Evolutionary conservation across 2,888 invertebrate species (phyloP).

Genomic region (Drosophila mimica): DNA sequence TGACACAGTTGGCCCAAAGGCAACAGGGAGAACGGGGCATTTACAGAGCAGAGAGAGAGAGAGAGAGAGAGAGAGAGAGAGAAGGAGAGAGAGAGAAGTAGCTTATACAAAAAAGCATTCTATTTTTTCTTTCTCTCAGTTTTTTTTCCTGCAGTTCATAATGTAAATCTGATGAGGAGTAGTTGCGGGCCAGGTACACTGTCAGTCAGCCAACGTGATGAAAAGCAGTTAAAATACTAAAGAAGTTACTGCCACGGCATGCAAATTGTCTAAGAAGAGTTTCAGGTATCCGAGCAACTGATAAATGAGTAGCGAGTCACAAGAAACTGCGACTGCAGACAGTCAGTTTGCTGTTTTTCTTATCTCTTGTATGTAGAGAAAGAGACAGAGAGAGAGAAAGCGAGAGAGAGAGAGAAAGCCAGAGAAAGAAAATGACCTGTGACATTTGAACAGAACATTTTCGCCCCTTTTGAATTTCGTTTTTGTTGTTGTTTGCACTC

Average conservation of each 20-base stretch:
- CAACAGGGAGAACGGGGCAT: not conserved
- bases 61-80: not conserved
- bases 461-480: slow-evolving; percentile 18
- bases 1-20: slow-evolving; percentile 70
- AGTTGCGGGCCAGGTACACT: not conserved
- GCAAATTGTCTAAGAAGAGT: slow-evolving; percentile 42
- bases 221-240: slow-evolving; percentile 35
- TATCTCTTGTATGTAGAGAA: not conserved
- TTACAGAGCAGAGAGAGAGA: not conserved
- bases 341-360: slow-evolving; percentile 3
- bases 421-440: slow-evolving; percentile 37
- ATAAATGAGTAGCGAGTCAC: slow-evolving; percentile 34
- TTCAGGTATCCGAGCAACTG: slow-evolving; percentile 41
- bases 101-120: slow-evolving; percentile 56
- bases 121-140: slow-evolving; percentile 8
- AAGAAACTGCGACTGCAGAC: slow-evolving; percentile 23
- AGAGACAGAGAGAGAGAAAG: slow-evolving; percentile 2
- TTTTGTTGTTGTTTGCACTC: slow-evolving; percentile 21
- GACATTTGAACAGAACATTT: slow-evolving; percentile 50
- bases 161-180: slow-evolving; percentile 38
- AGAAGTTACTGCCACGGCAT: slow-evolving; percentile 45
- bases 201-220: slow-evolving; percentile 24
- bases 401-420: slow-evolving; percentile 6
- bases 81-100: not conserved
- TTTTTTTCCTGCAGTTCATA: slow-evolving; percentile 25